Evolutionary conservation across 2,113 vertebrate genomes (phyloP), one percentile per base, ranked within the genome.

Genomic region (Psittacula cyanocephala): DNA sequence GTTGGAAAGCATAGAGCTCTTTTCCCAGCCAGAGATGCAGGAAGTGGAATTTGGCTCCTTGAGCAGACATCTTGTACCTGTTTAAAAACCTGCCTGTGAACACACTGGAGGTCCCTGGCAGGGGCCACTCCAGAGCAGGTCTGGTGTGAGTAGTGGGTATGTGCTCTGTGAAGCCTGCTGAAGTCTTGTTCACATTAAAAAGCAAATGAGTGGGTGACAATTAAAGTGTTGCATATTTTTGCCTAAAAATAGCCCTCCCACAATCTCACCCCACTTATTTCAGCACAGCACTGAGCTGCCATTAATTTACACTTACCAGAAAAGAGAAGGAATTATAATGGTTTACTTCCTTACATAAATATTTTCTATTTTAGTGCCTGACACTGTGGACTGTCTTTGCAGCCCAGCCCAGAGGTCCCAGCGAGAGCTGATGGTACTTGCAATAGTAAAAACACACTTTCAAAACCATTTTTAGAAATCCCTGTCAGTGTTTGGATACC

Each of bases 191-290:
- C 89, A 28, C n/a, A 17, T 92, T 65, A 68, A 88, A 91, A 82
- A 87, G 33, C 71, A 65, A 89, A 89, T 5, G 55, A 89, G 64
- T 80, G 62, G 83, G 77, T 89, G 70, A 89, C 88, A 65, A 90
- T 91, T 77, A n/a, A 87, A 79, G 43, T 39, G 31, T 46, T 80
- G 17, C 59, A 15, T 78, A 70, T 63, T 94, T 89, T 77, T 86
- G n/a, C 27, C 79, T 88, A 60, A 93, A 80, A 91, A 83, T 43
- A 87, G 63, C 70, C 89, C 39, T 79, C 67, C 35, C 60, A 57
- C 41, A 55, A 19, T 69, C 74, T 79, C 91, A 76, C 74, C n/a
- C 47, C 49, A 31, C 49, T 87, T 71, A 46, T 60, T 87, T 86
- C 87, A 91, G 53, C 59, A 81, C 35, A 43, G 37, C 0, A 0